phyloP scores from a whole-genome alignment of 2,113 vertebrate genomes.

The Clarias magur region DNA sequence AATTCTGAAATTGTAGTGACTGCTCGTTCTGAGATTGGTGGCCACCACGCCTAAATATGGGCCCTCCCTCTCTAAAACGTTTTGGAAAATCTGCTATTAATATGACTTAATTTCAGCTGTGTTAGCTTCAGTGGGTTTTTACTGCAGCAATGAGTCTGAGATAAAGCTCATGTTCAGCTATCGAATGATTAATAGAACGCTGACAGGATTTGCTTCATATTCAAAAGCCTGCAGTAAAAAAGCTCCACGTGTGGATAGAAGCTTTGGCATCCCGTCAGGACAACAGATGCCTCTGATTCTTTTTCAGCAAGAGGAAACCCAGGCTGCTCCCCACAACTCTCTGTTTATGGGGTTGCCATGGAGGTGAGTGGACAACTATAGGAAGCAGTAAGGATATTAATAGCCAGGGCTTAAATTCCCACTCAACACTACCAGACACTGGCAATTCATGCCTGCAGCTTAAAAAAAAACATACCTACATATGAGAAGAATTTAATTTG shows the following conservation, averaged over 20 bases:
- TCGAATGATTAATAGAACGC: not conserved
- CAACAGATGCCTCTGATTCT: slow-evolving; percentile 32
- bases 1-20: not conserved
- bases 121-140: not conserved
- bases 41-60: not conserved
- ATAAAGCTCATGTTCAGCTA: not conserved
- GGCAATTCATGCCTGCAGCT: not conserved
- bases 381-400: slow-evolving; percentile 40
- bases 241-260: slow-evolving; percentile 26
- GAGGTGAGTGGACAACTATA: slow-evolving; percentile 39
- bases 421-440: slow-evolving; percentile 2
- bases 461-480: not conserved
- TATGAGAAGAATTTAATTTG: not conserved
- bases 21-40: not conserved
- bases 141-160: not conserved
- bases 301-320: slow-evolving; percentile 35
- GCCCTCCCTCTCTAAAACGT: not conserved
- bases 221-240: slow-evolving; percentile 10
- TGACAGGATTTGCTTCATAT: slow-evolving; percentile 27
- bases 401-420: slow-evolving; percentile 37
- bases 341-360: slow-evolving; percentile 52
- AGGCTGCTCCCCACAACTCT: slow-evolving; percentile 17
- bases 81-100: not conserved
- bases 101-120: not conserved
- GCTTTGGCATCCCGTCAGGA: slow-evolving; percentile 9